Conservation (phyloP, 2,797 vertebrate genomes). For the Paramormyrops hopkinsi region DNA sequence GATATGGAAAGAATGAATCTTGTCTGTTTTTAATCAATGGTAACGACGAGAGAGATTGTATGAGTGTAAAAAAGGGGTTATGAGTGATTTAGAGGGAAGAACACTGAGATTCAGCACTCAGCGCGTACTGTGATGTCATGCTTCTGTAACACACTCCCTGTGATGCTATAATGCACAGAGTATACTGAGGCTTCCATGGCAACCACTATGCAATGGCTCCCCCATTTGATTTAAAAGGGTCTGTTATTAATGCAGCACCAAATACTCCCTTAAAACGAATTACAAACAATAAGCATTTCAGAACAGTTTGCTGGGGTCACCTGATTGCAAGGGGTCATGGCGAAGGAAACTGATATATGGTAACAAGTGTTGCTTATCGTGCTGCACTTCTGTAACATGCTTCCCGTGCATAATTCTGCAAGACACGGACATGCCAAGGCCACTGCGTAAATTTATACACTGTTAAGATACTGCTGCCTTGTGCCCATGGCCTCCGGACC, state of each 20-base stretch:
- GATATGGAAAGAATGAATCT: slow-evolving; percentile 39
- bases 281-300: background rate
- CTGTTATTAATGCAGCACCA: background rate
- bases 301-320: background rate
- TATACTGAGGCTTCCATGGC: background rate
- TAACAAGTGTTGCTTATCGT: background rate
- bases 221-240: background rate
- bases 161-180: background rate
- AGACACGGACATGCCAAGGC: background rate
- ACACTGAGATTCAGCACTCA: slow-evolving; percentile 39
- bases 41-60: background rate
- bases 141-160: background rate
- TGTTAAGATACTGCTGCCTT: background rate
- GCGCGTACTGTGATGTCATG: slow-evolving; percentile 35
- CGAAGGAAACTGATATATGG: background rate
- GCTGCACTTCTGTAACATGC: background rate
- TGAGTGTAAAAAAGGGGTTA: slow-evolving; percentile 22
- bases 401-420: background rate
- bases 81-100: slow-evolving; percentile 25
- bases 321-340: background rate
- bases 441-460: background rate
- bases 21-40: slow-evolving; percentile 27
- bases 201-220: background rate
- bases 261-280: background rate
- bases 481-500: background rate